Base-by-base conservation (phyloP, 2,797 vertebrate genomes). In the Dromococcyx pavoninus region DNA sequence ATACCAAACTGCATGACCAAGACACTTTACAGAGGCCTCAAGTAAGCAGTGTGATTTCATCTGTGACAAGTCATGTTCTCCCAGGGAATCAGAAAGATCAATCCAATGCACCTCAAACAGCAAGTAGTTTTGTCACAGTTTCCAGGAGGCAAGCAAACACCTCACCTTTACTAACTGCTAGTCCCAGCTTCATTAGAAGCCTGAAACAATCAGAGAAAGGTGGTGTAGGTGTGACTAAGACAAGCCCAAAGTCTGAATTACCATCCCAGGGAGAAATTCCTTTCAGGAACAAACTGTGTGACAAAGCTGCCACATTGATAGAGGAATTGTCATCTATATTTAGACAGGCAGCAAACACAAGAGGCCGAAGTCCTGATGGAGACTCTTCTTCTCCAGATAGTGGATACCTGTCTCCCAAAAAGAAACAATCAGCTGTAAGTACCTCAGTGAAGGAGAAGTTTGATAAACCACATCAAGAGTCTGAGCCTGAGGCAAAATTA, bases 241-340 rank as follows among this genome's bases (percentile, higher is more conserved):
- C 92, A 75, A 94, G 32, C 16, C 22, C 81, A 5, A 98, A 98
- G 64, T 98, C 98, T 25, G 97, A 98, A 84, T 87, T 96, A 1
- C 50, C 97, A 44, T 97, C 97, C 77, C 97, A 97, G 41, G 98
- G 95, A 22, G 98, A 99, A 21, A 62, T 92, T 7, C 97, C 97
- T 25, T 98, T 98, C 24, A 98, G 97, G 91, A 98, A 97, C 18
- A 98, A 99, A 96, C 98, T 99, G 85, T 98, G 98, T 60, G 99
- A 99, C 94, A 98, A 98, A 79, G 98, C 99, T 2, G 99, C 99
- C 70, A 98, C 98, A 2, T 98, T 99, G 95, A 99, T 99, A 21
- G 99, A 99, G 96, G 99, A 99, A 94, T 97, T 99, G 56, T 99
- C 99, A 2, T 99, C 99, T 84, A 99, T 99, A 96, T 99, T 99